Evolutionary conservation across 1,140 invertebrate genomes (phyloP), one percentile per base, ranked within the genome.

Genomic region (Hyposmocoma kahamanoa): DNA sequence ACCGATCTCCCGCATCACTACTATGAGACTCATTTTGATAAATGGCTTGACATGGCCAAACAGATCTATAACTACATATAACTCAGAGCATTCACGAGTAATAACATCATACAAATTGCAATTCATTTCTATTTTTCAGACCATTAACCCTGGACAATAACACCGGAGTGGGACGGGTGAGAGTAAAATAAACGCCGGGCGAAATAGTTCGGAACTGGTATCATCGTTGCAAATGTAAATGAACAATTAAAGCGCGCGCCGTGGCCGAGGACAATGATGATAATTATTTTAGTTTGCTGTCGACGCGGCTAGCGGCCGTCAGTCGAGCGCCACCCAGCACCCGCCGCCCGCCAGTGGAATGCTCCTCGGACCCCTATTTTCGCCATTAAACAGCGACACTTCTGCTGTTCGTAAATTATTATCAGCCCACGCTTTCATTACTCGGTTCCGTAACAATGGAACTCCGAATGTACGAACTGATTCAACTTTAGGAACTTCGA

Each of bases 351-450:
- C 56, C 68, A 56, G 61, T 75, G 79, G 79, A 83, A 85, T 83
- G 74, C 72, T 76, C 67, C 72, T 80, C 71, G 75, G 77, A 75
- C 74, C 77, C 74, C 77, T 62, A 72, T 78, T 78, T 74, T 78
- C 75, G 67, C 78, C 70, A 82, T 83, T 83, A 78, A 81, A 80
- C 66, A 75, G 69, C 74, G 78, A 80, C 82, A 85, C 79, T 85
- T 83, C 82, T 85, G 82, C 77, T 79, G 56, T 84, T 81, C 82
- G 78, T 85, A 82, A 85, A 85, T 85, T 83, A 85, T 85, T 82
- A 85, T 83, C 78, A 82, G 70, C 70, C 54, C 72, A 69, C 68
- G 79, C 76, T 85, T 85, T 83, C 82, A 85, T 85, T 83, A 85
- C 79, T 82, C 69, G 65, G 64, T 62, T 66, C 62, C 43, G 53